Evolutionary conservation across 1,140 invertebrate species (phyloP), one percentile per base, ranked within the genome.

Genomic region (Lepidostoma basale): DNA sequence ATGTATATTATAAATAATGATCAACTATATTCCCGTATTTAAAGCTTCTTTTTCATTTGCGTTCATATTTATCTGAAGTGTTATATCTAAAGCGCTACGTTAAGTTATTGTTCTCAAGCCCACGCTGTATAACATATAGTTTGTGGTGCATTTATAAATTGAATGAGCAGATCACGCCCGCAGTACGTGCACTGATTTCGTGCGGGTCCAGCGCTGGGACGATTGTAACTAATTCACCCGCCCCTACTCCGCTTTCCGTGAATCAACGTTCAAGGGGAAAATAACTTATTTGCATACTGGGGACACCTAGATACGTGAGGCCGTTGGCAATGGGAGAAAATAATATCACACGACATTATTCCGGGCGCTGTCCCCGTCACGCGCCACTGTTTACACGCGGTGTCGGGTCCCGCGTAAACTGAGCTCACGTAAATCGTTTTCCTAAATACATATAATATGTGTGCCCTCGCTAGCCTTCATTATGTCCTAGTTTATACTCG

Each of bases 261-360:
- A 16, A 44, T 56, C 22, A 44, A 23, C 42, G 44, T 56, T 65
- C 23, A 33, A 18, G 58, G 47, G 30, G 30, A 56, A 65, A 54
- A 65, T 65, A 65, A 65, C 30, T 54, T 56, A 65, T 65, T 65
- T 65, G 47, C 62, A 56, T 65, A 65, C 39, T 54, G 10, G 20
- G 25, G 47, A 39, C 44, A 63, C 60, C 44, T 62, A 63, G 18
- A 39, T 62, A 25, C 60, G 40, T 20, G 60, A 42, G 23, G 26
- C 39, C 42, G 26, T 63, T 49, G 28, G 25, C 39, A 45, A 23
- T 16, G 10, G 42, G 14, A 49, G 28, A 18, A 63, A 63, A 63
- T 63, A 63, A 49, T 63, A 63, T 49, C 18, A 33, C 28, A 47
- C 26, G 18, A 49, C 42, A 22, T 63, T 44, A 49, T 1, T 49